phyloP scores from a whole-genome alignment of 2,797 vertebrate species.

The Peromyscus aztecus region DNA sequence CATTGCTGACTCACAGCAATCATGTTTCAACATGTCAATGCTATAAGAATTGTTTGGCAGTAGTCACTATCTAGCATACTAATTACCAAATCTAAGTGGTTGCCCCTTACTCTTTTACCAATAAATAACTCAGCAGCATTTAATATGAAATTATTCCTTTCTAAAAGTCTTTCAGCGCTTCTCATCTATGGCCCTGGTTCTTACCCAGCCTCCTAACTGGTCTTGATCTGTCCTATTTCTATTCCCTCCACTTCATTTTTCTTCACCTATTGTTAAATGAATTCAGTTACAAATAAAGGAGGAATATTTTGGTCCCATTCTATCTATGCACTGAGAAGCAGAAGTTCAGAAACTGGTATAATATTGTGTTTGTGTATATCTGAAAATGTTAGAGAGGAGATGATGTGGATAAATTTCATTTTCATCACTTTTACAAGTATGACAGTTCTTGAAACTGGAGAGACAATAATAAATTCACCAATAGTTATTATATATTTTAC shows the following conservation, averaged over 20 bases:
- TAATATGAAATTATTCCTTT: constrained; percentile 35
- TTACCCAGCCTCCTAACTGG: not conserved
- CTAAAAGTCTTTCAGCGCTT: not conserved
- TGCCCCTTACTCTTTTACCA: not conserved
- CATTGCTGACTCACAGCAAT: not conserved
- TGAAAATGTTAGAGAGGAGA: not conserved
- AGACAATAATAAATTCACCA: not conserved
- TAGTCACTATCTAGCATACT: not conserved
- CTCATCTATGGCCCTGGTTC: not conserved
- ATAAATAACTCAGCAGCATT: constrained; percentile 22
- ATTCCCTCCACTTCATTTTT: not conserved
- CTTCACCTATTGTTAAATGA: not conserved
- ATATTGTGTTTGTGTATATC: not conserved
- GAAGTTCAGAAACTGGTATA: not conserved
- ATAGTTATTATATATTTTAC: not conserved
- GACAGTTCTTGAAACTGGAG: not conserved
- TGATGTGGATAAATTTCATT: constrained; percentile 29
- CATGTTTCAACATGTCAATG: not conserved
- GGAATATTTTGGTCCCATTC: not conserved
- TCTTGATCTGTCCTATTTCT: not conserved
- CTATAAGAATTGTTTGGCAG: not conserved
- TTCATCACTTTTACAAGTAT: constrained; percentile 16
- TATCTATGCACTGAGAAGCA: not conserved
- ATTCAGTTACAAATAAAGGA: not conserved
- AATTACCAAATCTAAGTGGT: not conserved